phyloP scores from a whole-genome alignment of 2,888 invertebrate species.

The Phorcus lineatus region DNA sequence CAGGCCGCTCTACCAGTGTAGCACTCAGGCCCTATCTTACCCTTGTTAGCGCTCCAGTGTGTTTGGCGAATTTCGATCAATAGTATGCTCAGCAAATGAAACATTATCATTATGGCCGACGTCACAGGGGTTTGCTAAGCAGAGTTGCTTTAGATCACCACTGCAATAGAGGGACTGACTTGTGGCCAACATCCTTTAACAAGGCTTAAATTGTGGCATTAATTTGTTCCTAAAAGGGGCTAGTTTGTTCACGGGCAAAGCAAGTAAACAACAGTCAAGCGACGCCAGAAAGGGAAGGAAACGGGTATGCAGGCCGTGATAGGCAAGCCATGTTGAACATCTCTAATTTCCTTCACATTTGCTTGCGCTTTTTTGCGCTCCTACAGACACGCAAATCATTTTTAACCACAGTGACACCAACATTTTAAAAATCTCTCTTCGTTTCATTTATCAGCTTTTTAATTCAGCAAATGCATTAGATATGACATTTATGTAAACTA shows the following conservation, averaged over 20 bases:
- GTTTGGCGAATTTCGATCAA: conserved; percentile 19
- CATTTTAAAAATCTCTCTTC: too few relatives aligned
- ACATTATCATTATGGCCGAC: conserved; percentile 19
- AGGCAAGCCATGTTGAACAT: too few relatives aligned
- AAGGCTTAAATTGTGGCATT: neutral
- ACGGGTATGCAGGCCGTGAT: too few relatives aligned
- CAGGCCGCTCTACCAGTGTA: neutral
- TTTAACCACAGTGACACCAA: too few relatives aligned
- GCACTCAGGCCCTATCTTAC: neutral
- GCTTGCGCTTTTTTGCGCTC: too few relatives aligned
- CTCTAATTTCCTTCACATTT: too few relatives aligned
- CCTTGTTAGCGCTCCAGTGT: conserved; percentile 13
- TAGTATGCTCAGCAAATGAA: conserved; percentile 10
- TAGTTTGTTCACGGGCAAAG: neutral
- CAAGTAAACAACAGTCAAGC: neutral
- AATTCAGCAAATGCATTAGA: too few relatives aligned
- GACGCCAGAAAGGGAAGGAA: neutral
- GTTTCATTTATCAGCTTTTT: too few relatives aligned
- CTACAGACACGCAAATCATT: too few relatives aligned
- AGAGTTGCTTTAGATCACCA: neutral
- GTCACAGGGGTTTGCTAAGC: conserved; percentile 1
- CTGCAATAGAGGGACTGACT: neutral
- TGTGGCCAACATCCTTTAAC: neutral
- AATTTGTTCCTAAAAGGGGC: neutral
- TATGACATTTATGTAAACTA: too few relatives aligned